Conservation (phyloP, 2,888 invertebrate genomes). For the Troglohyphantes excavatus region DNA sequence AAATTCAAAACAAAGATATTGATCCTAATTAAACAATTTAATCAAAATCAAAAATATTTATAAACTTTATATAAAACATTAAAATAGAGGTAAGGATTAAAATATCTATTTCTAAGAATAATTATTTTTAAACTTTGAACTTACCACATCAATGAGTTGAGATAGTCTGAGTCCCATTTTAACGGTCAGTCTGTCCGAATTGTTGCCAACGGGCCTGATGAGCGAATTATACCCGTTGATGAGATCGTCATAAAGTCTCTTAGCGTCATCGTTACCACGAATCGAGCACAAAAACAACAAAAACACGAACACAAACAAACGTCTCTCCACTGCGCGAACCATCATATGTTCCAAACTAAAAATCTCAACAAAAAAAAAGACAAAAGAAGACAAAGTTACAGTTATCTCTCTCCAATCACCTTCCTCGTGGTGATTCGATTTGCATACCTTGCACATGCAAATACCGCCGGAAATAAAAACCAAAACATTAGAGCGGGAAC, state of each 20-base stretch:
- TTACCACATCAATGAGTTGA: conserved; percentile 96
- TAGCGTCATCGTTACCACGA: conserved; percentile 91
- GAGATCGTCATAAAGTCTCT: conserved; percentile 97
- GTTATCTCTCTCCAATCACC: neutral
- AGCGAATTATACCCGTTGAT: conserved; percentile 97
- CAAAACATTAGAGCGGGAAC: conserved; percentile 4
- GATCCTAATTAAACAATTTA: no score
- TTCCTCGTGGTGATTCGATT: neutral
- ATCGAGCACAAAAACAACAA: conserved; percentile 13
- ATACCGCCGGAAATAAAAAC: neutral
- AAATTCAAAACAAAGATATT: no score
- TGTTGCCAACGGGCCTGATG: conserved; percentile 96
- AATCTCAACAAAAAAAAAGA: neutral
- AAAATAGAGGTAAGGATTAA: no score
- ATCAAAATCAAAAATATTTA: no score
- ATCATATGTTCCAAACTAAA: neutral
- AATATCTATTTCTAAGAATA: no score
- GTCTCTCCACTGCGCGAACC: neutral
- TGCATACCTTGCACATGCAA: neutral
- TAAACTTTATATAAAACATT: no score
- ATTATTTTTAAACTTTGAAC: conserved; percentile 84
- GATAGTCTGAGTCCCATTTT: conserved; percentile 96
- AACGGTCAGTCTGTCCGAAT: conserved; percentile 95
- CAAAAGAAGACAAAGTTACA: neutral
- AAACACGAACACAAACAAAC: conserved; percentile 32